Conservation (phyloP, 2,113 vertebrate genomes). For the Rhea pennata region DNA sequence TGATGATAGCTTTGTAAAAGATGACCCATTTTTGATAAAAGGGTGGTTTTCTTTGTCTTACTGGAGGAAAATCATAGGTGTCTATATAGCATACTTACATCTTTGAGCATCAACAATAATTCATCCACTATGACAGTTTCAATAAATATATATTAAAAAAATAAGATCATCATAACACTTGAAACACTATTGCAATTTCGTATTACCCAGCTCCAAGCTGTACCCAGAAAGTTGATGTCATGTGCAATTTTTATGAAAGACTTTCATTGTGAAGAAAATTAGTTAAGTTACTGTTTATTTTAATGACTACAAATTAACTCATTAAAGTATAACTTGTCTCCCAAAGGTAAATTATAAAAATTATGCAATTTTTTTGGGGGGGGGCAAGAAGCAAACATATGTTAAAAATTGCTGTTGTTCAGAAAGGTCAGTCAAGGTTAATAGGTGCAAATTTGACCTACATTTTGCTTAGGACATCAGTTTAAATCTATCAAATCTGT, state of each 20-base stretch:
- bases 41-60: neutral
- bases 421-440: constrained; percentile 6
- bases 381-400: neutral
- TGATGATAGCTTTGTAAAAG: constrained; percentile 51
- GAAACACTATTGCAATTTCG: neutral
- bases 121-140: neutral
- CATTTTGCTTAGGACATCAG: neutral
- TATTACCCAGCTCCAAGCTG: neutral
- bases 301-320: constrained; percentile 45
- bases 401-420: neutral
- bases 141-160: neutral
- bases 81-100: neutral
- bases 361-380: neutral
- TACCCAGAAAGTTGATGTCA: neutral
- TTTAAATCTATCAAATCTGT: neutral
- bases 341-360: constrained; percentile 11
- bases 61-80: neutral
- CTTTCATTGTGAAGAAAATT: neutral
- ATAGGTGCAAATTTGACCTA: neutral
- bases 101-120: neutral
- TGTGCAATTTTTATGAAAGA: neutral
- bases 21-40: constrained; percentile 58
- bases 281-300: constrained; percentile 16
- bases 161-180: neutral
- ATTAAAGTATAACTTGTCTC: neutral